These are phyloP conservation scores for Pyrocephalus nanus DNA, from an alignment of 2,797 vertebrate genomes.

Conservation along the genomic window DNA sequence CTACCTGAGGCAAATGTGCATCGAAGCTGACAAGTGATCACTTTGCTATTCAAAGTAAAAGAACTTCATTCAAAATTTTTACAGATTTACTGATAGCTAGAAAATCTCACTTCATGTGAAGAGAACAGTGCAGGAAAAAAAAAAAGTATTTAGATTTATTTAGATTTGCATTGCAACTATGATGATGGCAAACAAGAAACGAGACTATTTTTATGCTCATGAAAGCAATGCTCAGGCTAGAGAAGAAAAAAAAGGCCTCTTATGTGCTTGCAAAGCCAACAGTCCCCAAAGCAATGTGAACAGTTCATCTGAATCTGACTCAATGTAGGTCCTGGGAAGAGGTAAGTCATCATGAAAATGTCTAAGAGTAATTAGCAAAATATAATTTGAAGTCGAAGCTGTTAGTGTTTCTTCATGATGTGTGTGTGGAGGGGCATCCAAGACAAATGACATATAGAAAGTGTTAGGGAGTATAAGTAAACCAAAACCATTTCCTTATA, in stretches of 20 bases:
- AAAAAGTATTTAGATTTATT: background rate
- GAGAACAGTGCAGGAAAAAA: background rate
- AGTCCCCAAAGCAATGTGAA: rapidly evolving
- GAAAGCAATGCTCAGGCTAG: background rate
- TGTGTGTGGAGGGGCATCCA: background rate
- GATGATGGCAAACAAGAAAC: background rate
- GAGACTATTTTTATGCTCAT: background rate
- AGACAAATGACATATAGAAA: background rate
- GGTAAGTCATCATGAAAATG: background rate
- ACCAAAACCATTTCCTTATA: background rate
- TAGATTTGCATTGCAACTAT: background rate
- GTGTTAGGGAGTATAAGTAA: background rate
- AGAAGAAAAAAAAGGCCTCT: background rate
- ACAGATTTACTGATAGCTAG: background rate
- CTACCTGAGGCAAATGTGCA: background rate
- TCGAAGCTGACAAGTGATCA: background rate
- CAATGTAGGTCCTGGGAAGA: background rate
- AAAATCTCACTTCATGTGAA: background rate
- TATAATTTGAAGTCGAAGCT: background rate
- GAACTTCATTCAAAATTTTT: background rate
- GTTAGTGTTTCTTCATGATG: background rate
- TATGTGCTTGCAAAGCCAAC: background rate
- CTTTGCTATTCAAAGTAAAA: background rate
- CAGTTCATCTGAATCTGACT: background rate
- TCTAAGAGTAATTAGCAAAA: background rate